A percentile compares a stretch with the other conserved stretches of the same genome.
Evolutionary conservation across 2,113 vertebrate genomes (phyloP).

Genomic region (Peromyscus maniculatus): DNA sequence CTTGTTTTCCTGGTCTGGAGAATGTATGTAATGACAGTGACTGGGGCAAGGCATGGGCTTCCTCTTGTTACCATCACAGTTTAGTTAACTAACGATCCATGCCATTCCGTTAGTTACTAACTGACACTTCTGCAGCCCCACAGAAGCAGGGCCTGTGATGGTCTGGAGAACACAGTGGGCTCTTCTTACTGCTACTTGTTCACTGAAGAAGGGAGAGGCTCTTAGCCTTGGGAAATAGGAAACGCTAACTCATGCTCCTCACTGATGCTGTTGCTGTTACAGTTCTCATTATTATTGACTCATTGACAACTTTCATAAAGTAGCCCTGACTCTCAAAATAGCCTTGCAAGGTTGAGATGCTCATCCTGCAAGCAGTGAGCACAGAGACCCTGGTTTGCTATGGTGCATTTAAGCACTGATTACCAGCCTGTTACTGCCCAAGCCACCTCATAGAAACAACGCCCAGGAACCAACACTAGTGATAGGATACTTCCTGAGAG

Average conservation of each 20-base stretch:
- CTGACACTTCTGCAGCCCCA: neutral
- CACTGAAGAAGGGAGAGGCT: neutral
- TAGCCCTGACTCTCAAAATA: constrained; percentile 24
- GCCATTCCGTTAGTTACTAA: neutral
- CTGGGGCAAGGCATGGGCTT: neutral
- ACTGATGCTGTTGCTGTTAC: neutral
- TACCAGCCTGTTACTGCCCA: neutral
- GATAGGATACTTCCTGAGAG: neutral
- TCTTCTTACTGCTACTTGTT: neutral
- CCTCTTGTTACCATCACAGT: neutral
- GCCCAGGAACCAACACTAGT: neutral
- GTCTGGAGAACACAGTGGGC: neutral
- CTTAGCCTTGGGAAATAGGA: neutral
- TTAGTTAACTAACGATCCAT: neutral
- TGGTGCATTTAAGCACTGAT: neutral
- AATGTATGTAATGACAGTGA: neutral
- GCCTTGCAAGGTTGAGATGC: neutral
- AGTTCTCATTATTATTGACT: neutral
- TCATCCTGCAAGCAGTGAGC: constrained; percentile 1
- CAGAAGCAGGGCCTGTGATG: neutral
- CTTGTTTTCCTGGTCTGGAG: neutral
- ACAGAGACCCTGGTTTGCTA: neutral
- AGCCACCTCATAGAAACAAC: neutral
- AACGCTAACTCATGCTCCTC: neutral
- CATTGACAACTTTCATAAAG: neutral